A percentile compares a stretch with the other conserved stretches of the same genome.
These are phyloP conservation scores for Hestina assimilis DNA, from an alignment of 1,140 invertebrate genomes.

Conservation along the genomic window DNA sequence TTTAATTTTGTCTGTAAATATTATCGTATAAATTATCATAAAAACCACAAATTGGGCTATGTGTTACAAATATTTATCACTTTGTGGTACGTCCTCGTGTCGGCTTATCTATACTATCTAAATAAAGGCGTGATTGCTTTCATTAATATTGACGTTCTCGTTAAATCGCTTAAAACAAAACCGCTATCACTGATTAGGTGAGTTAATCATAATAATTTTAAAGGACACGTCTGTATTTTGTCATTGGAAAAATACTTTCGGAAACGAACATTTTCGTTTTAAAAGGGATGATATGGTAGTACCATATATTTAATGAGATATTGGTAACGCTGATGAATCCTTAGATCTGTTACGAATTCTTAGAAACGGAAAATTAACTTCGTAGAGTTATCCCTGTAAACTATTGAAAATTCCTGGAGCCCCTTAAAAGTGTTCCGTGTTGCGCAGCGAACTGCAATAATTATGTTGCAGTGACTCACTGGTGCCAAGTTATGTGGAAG, in stretches of 20 bases:
- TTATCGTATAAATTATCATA: not conserved
- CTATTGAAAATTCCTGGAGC: slow-evolving; percentile 26
- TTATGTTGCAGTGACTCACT: slow-evolving; percentile 45
- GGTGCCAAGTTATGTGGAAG: slow-evolving; percentile 32
- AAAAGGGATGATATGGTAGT: too few species aligned
- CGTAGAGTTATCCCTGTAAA: slow-evolving; percentile 2
- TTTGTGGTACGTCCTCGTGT: slow-evolving; percentile 49
- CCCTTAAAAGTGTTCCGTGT: slow-evolving; percentile 22
- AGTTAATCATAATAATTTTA: not conserved
- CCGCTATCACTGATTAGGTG: not conserved
- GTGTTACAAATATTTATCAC: slow-evolving; percentile 27
- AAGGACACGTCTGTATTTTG: not conserved
- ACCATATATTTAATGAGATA: too few species aligned
- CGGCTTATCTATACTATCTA: slow-evolving; percentile 52
- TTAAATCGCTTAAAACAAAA: not conserved
- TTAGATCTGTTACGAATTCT: too few species aligned
- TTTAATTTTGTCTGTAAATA: too few species aligned
- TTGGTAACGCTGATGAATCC: too few species aligned
- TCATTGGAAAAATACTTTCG: too few species aligned
- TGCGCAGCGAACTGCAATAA: slow-evolving; percentile 40
- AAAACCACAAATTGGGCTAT: slow-evolving; percentile 1
- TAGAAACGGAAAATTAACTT: slow-evolving; percentile 1
- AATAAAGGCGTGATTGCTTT: slow-evolving; percentile 31
- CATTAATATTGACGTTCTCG: slow-evolving; percentile 3
- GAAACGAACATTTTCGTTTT: too few species aligned